Percentiles rank a stretch among this genome's conserved stretches.
Evolutionary conservation across 2,797 vertebrate species (phyloP).

Genomic region (Hyperoplus lanceolatus): DNA sequence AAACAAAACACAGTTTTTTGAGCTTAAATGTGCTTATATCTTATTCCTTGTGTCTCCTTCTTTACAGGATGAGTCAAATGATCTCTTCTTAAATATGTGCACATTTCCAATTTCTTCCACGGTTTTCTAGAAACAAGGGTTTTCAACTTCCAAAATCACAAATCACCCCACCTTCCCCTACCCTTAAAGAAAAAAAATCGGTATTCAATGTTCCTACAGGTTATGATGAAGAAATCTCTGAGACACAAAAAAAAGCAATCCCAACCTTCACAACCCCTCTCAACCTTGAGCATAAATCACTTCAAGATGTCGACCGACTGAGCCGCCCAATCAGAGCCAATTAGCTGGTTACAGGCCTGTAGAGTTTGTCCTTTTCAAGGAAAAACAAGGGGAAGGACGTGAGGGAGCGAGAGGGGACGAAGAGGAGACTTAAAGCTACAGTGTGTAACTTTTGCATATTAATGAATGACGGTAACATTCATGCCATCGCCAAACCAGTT

Average conservation of each 20-base stretch:
- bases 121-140: no score
- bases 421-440: constrained; percentile 8
- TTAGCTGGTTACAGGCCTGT: constrained; percentile 67
- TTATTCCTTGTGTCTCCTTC: no score
- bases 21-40: no score
- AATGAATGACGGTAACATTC: no score
- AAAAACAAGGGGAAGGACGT: constrained; percentile 22
- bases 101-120: no score
- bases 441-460: no score
- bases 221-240: constrained; percentile 44
- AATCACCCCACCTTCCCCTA: no score
- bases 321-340: constrained; percentile 74
- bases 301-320: constrained; percentile 77
- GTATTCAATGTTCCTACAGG: constrained; percentile 49
- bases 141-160: no score
- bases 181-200: constrained; percentile 39
- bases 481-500: no score
- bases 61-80: no score
- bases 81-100: no score
- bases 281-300: constrained; percentile 77
- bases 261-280: constrained; percentile 55
- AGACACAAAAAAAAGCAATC: constrained; percentile 27
- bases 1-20: no score
- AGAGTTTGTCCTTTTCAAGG: constrained; percentile 56
- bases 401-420: constrained; percentile 24